phyloP scores from a whole-genome alignment of 2,888 invertebrate genomes.

The Atethmia centrago region DNA sequence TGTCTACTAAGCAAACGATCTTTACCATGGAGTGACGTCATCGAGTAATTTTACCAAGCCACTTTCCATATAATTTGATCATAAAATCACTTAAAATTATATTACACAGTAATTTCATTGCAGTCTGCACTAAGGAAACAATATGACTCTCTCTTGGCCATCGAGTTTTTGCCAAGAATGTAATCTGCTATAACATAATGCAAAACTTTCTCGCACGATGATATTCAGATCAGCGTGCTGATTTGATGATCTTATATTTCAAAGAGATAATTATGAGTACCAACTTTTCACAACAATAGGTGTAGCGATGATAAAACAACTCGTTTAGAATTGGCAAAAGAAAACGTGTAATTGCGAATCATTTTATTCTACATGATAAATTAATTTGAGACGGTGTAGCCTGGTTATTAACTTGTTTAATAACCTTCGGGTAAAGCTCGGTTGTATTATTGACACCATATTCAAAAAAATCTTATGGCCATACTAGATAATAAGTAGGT shows the following conservation, averaged over 20 bases:
- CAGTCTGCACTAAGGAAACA: conserved; percentile 60
- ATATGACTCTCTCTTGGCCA: conserved; percentile 61
- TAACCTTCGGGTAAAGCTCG: conserved; percentile 9
- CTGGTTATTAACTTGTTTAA: conserved; percentile 7
- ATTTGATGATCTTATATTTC: conserved; percentile 66
- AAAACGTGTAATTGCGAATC: conserved; percentile 13
- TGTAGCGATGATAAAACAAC: conserved; percentile 36
- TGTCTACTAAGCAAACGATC: not conserved
- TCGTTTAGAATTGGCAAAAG: conserved; percentile 20
- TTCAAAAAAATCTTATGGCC: not conserved
- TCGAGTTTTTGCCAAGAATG: conserved; percentile 66
- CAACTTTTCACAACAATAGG: conserved; percentile 50
- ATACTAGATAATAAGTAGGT: too few relatives aligned
- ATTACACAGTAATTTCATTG: conserved; percentile 53
- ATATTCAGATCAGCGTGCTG: conserved; percentile 72
- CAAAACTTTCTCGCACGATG: conserved; percentile 77
- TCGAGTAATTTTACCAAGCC: conserved; percentile 15
- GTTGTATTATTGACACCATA: not conserved
- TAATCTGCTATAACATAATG: conserved; percentile 71
- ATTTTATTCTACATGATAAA: conserved; percentile 20
- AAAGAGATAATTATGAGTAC: conserved; percentile 57
- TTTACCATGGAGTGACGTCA: conserved; percentile 12
- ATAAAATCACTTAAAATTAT: conserved; percentile 40
- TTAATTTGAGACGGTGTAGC: conserved; percentile 8
- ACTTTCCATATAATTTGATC: conserved; percentile 49